phyloP scores from a whole-genome alignment of 2,113 vertebrate species.

The Mormyrus lacerda region DNA sequence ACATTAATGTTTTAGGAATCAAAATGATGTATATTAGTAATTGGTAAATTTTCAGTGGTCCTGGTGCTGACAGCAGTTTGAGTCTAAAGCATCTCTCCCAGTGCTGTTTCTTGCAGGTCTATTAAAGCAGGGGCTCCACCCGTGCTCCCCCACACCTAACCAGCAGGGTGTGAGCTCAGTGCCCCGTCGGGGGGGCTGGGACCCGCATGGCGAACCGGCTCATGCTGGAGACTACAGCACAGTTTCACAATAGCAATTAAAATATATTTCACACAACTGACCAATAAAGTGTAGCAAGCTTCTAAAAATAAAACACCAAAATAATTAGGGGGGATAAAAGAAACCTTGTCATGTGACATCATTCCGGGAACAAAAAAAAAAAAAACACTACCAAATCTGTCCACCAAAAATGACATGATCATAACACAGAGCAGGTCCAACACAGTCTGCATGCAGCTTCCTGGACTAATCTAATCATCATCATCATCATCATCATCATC shows the following conservation, averaged over 20 bases:
- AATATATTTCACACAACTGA: not conserved
- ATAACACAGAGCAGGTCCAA: not conserved
- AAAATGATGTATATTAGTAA: not conserved
- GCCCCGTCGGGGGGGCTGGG: not conserved
- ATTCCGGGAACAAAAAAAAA: not conserved
- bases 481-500: too few species aligned
- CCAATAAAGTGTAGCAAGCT: not conserved
- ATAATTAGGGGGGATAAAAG: not conserved
- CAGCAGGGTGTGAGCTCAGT: not conserved
- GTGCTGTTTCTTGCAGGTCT: not conserved
- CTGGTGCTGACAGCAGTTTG: not conserved
- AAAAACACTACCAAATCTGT: not conserved
- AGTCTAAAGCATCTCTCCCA: not conserved
- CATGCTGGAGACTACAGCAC: not conserved
- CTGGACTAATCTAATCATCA: not conserved
- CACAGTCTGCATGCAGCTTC: not conserved
- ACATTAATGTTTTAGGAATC: not conserved
- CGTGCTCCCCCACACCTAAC: not conserved
- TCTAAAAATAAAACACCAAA: not conserved
- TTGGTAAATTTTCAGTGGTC: not conserved
- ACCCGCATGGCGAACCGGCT: not conserved
- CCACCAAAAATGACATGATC: not conserved
- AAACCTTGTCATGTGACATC: not conserved
- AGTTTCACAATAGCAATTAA: not conserved
- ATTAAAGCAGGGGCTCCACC: not conserved